Base-by-base conservation (phyloP, 2,888 invertebrate genomes). In the Spisula subtruncata region DNA sequence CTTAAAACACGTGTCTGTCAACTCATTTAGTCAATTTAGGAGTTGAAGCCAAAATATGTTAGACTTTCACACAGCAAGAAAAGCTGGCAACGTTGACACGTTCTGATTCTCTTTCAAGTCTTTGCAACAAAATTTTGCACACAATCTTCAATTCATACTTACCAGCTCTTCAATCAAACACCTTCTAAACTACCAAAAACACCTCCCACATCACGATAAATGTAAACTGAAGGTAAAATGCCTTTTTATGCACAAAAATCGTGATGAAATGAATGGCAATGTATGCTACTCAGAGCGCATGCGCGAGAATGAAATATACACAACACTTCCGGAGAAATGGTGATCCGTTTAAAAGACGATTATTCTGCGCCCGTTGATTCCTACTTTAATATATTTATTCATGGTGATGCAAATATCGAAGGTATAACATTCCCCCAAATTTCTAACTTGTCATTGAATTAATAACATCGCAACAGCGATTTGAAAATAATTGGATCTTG, bases 211-310 rank as follows among this genome's bases (percentile, higher is more conserved):
- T 66, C 60, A 10, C 79, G 79, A 35, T n/a, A 35, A 35, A 20
- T 79, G 16, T 16, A 32, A 79, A 79, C 35, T 8, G 20, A 35
- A 5, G 18, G n/a, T 79, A 79, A 66, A 66, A 66, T 66, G 60
- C 10, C 25, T 79, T 79, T 79, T 16, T 18, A 18, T 14, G 12
- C 75, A 75, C 32, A 75, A 35, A 60, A 75, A 79, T 25, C 66
- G 85, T 85, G 85, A 85, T 79, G 85, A 86, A 86, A 86, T 41
- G 29, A 60, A 86, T 81, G 25, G 86, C 86, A 86, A 86, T 48
- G 46, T 35, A 83, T 32, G 32, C 71, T 35, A 20, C n/a, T 2
- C 0, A 60, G 6, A 81, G 56, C 88, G 88, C 88, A 88, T 88
- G 88, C 88, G 80, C 54, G 18, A 81, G 46, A 66, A 32, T 66